Conservation (phyloP, 2,113 vertebrate species). For the Fulmarus glacialis region DNA sequence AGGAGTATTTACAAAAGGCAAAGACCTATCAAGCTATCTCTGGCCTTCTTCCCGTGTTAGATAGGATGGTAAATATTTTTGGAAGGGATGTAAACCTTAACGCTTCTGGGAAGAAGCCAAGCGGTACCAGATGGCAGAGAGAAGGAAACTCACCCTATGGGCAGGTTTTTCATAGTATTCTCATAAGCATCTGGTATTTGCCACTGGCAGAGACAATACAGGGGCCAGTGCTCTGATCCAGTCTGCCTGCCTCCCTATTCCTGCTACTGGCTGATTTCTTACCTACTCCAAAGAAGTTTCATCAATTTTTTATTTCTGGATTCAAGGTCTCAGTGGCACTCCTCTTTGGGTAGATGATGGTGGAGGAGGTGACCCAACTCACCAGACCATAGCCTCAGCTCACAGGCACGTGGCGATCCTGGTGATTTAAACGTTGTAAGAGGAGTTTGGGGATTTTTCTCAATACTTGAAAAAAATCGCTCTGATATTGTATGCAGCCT, state of each 20-base stretch:
- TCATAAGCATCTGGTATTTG: slow-evolving; percentile 30
- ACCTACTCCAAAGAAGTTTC: not conserved
- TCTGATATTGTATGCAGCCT: not conserved
- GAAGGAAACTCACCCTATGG: slow-evolving; percentile 18
- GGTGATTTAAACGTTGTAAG: not conserved
- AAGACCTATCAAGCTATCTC: not conserved
- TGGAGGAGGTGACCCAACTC: not conserved
- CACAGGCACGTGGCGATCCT: accelerated
- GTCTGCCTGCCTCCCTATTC: not conserved
- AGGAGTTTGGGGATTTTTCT: not conserved
- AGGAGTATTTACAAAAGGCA: not conserved
- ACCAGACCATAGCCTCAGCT: not conserved
- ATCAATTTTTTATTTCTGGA: not conserved
- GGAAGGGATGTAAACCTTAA: slow-evolving; percentile 29
- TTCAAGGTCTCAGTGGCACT: not conserved
- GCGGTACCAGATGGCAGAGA: not conserved
- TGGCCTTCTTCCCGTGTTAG: slow-evolving; percentile 1
- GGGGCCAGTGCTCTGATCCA: not conserved
- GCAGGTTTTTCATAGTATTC: slow-evolving; percentile 15
- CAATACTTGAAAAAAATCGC: not conserved
- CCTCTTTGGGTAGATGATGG: not conserved
- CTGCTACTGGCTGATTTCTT: not conserved
- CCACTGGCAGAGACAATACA: not conserved
- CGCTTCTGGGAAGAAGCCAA: slow-evolving; percentile 37
- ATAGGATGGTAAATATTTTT: slow-evolving; percentile 42